Percentiles rank a stretch among this genome's conserved stretches.
phyloP scores from a whole-genome alignment of 1,140 invertebrate genomes.

The Vollenhovia emeryi region DNA sequence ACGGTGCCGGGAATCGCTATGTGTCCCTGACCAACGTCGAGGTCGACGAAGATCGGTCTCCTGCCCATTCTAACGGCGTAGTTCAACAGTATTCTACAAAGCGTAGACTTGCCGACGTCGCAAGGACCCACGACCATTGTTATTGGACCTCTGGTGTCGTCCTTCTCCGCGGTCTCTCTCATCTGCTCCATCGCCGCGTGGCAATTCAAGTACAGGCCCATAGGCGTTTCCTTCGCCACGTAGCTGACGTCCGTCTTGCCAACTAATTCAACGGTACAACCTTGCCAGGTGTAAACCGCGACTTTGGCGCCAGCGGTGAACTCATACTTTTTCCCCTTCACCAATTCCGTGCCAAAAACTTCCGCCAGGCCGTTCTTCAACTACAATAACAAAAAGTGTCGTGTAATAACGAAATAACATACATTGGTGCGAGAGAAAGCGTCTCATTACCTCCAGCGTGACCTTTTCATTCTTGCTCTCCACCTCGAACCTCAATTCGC shows the following conservation, averaged over 20 bases:
- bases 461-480: constrained; percentile 95
- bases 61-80: constrained; percentile 95
- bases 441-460: constrained; percentile 89
- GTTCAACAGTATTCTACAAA: constrained; percentile 96
- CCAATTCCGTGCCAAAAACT: constrained; percentile 98
- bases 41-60: constrained; percentile 96
- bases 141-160: constrained; percentile 91
- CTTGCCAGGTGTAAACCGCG: constrained; percentile 98
- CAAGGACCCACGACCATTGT: constrained; percentile 97
- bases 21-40: constrained; percentile 98
- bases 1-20: constrained; percentile 97
- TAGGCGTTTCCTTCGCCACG: constrained; percentile 97
- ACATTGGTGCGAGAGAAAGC: neutral
- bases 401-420: neutral
- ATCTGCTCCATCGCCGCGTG: constrained; percentile 97
- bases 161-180: constrained; percentile 91
- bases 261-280: constrained; percentile 93
- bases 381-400: constrained; percentile 83
- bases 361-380: constrained; percentile 95
- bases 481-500: constrained; percentile 97
- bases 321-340: constrained; percentile 96
- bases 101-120: constrained; percentile 98
- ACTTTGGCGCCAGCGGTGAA: constrained; percentile 97
- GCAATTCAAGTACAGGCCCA: constrained; percentile 97
- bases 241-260: constrained; percentile 97